Base-by-base conservation (phyloP, 1,140 invertebrate genomes). In the Helicoverpa zea region DNA sequence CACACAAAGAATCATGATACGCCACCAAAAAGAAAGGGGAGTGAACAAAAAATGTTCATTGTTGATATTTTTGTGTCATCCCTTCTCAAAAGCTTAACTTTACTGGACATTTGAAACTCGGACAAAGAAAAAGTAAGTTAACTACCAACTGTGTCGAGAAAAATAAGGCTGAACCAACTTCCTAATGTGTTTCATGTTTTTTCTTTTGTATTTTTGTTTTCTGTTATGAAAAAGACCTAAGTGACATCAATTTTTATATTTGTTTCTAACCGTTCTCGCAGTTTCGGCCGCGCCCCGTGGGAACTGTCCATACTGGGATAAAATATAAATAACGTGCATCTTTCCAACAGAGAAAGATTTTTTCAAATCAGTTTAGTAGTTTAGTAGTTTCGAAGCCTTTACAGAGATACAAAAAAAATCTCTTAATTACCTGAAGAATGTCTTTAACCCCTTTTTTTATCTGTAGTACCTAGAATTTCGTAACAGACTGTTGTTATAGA, bases 41-140 rank as follows among this genome's bases (percentile, higher is more conserved):
- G 16, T 16, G 23, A 16, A 14, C 61, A 4, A 47, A 43, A 64
- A 64, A 30, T 16, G n/a, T 70, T 51, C 16, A 51, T 30, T 54
- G 66, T 14, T 70, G 18, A 70, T 47, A 18, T 70, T 70, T 63
- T 70, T 52, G 29, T 70, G 66, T 70, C 16, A 70, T 54, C 66
- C 66, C 66, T 70, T 16, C 23, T 70, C 66, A 54, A 70, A 66
- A 66, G 43, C 16, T 18, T 43, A 47, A 70, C 18, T 70, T 70
- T 23, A n/a, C 49, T 30, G 66, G 49, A 52, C 66, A 70, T 14
- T 70, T 54, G 66, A 54, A 54, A 70, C 18, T 70, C 23, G 49
- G 49, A 66, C 61, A 43, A 64, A 64, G 18, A 70, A 54, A 49
- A 54, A 70, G 49, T 29, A 70, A 54, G 49, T 52, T 14, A 29